Base-by-base conservation (phyloP, 2,888 invertebrate genomes). In the Andrena bucephala region DNA sequence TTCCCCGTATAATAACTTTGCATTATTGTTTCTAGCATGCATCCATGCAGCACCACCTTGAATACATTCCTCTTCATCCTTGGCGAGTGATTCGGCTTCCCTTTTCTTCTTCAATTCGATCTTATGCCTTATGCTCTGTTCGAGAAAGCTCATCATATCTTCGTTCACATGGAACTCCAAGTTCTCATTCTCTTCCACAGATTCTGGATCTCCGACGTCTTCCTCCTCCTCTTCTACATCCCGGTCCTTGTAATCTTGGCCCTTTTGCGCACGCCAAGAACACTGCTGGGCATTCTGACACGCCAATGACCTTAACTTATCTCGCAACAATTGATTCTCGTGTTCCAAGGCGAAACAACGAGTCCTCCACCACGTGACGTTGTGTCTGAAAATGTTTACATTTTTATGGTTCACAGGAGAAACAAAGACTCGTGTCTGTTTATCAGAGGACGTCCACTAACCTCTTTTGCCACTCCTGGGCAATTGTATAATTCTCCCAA, bases 91-190 rank as follows among this genome's bases (percentile, higher is more conserved):
- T 63, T 89, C 87, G 3, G 77, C 81, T 62, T 91, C 90, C 2
- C 83, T 89, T 75, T 87, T 90, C 79, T 88, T 84, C 87, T 94
- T 92, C 27, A 94, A 79, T 85, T 95, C 94, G 85, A 94, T 91
- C 88, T 94, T 94, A 81, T 95, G 96, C 88, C 95, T 95, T 1
- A 95, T 95, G 88, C 96, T 96, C 75, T 95, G 94, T 86, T 95
- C 95, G 71, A 96, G 94, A 92, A 96, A 96, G 63, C 95, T 94
- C 86, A 96, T 94, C 94, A 95, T 96, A 77, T 96, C 96, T 83
- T 96, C 96, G 87, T 96, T 95, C 1, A 96, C 95, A 91, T 95
- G 95, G 89, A 96, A 95, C 81, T 95, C 94, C 57, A 94, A 88
- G 27, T 92, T 92, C 69, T 94, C 94, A 0, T 92, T 90, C 5